These are phyloP conservation scores for Phacellophora camtschatica DNA, from an alignment of 30 jellyfish, hydroid and myxozoan species.

Conservation along the genomic window DNA sequence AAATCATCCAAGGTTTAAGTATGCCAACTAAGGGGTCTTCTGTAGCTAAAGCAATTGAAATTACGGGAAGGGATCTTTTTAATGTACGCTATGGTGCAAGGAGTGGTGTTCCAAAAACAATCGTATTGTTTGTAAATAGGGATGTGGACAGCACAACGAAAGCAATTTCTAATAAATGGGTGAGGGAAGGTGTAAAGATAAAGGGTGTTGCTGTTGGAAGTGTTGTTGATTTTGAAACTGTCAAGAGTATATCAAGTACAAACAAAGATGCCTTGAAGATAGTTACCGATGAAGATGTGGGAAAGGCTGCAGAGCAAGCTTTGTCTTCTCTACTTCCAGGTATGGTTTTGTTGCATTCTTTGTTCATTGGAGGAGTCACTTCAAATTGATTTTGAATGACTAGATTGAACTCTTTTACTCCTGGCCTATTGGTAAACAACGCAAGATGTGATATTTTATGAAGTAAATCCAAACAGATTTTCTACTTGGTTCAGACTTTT, in stretches of 20 bases:
- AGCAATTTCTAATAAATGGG: neutral
- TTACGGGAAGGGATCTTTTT: neutral
- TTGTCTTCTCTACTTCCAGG: neutral
- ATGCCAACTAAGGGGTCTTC: slow-evolving; percentile 23
- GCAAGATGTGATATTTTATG: too few relatives aligned
- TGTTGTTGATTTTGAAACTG: neutral
- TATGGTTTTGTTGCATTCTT: too few relatives aligned
- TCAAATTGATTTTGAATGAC: too few relatives aligned
- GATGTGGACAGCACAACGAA: neutral
- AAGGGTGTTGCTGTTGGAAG: neutral
- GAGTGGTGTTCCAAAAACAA: slow-evolving; percentile 6
- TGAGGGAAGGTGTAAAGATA: neutral
- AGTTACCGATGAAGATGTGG: neutral
- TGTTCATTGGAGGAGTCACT: too few relatives aligned
- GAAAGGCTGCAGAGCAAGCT: neutral
- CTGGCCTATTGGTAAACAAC: too few relatives aligned
- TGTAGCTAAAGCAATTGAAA: neutral
- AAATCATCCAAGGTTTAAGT: neutral
- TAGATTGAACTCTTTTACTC: too few relatives aligned
- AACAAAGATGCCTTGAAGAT: neutral
- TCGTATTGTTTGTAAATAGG: neutral
- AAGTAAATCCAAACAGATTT: too few relatives aligned
- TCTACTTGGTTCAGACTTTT: too few relatives aligned
- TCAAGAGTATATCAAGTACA: neutral
- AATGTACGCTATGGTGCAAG: slow-evolving; percentile 23